Conservation (phyloP, 2,797 vertebrate species). For the Allobates femoralis region DNA sequence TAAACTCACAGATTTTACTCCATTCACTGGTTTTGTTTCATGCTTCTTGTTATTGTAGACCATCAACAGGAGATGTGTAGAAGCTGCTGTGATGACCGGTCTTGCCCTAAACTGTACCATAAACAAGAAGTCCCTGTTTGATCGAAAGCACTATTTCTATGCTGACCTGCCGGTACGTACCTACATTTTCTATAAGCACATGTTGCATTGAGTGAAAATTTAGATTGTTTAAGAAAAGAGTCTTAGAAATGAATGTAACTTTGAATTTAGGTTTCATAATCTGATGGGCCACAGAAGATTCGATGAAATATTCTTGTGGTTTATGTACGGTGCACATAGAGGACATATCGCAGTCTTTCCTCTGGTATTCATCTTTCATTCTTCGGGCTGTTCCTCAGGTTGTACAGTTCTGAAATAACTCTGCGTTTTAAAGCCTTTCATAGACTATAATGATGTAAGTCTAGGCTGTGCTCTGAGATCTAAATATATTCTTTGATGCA, state of each 20-base stretch:
- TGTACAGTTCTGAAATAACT: not conserved
- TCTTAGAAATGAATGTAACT: not conserved
- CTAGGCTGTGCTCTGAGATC: not conserved
- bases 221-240: not conserved
- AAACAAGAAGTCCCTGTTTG: slow-evolving; percentile 94
- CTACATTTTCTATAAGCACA: not conserved
- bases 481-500: slow-evolving; percentile 15
- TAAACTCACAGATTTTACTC: not conserved
- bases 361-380: not conserved
- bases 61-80: slow-evolving; percentile 93
- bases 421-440: not conserved
- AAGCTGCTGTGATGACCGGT: slow-evolving; percentile 94
- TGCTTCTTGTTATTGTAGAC: slow-evolving; percentile 80
- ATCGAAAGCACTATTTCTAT: slow-evolving; percentile 99
- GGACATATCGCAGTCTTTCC: not conserved
- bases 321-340: not conserved
- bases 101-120: slow-evolving; percentile 92
- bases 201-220: not conserved
- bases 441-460: not conserved
- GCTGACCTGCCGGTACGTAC: slow-evolving; percentile 96
- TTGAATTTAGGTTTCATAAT: not conserved
- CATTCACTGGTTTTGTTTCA: slow-evolving; percentile 31
- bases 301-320: not conserved
- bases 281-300: not conserved
- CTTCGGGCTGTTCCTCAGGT: not conserved